Percentiles rank a stretch among this genome's conserved stretches.
These are phyloP conservation scores for Neostethus bicornis DNA, from an alignment of 2,797 vertebrate species.

Conservation along the genomic window DNA sequence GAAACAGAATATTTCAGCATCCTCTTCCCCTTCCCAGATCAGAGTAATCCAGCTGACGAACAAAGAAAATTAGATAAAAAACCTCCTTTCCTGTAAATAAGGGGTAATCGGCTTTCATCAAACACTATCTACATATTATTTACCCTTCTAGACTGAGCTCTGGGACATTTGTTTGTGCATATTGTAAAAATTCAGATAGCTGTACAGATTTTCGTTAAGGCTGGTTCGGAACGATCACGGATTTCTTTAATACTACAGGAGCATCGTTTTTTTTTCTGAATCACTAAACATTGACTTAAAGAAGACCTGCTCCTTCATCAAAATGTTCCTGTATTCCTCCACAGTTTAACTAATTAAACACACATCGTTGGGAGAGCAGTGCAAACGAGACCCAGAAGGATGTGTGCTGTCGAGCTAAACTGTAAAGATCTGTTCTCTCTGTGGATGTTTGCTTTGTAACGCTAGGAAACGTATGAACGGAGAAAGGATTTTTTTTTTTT, in stretches of 20 bases:
- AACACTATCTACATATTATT: no score
- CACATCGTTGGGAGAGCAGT: constrained; percentile 33
- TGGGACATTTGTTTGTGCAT: no score
- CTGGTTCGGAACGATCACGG: constrained; percentile 4
- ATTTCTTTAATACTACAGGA: not conserved
- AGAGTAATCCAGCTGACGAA: constrained; percentile 28
- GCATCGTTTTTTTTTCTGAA: not conserved
- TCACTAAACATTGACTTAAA: constrained; percentile 27
- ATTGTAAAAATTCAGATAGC: not conserved
- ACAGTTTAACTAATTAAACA: constrained; percentile 45
- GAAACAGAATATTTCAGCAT: constrained; percentile 41
- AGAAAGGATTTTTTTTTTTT: constrained; percentile 17
- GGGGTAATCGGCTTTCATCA: no score
- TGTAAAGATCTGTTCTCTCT: constrained; percentile 27
- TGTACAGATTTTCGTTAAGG: not conserved
- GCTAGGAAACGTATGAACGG: not conserved
- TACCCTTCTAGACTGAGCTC: no score
- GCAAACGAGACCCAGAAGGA: constrained; percentile 30
- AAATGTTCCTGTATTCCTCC: constrained; percentile 20
- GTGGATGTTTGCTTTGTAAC: constrained; percentile 23
- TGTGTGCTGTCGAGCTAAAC: constrained; percentile 21
- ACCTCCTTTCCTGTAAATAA: no score
- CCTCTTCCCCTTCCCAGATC: constrained; percentile 47
- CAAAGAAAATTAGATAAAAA: constrained; percentile 32
- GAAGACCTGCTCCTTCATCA: constrained; percentile 39